phyloP scores from a whole-genome alignment of 30 jellyfish, hydroid and myxozoan species.

The Rhopilema esculentum region DNA sequence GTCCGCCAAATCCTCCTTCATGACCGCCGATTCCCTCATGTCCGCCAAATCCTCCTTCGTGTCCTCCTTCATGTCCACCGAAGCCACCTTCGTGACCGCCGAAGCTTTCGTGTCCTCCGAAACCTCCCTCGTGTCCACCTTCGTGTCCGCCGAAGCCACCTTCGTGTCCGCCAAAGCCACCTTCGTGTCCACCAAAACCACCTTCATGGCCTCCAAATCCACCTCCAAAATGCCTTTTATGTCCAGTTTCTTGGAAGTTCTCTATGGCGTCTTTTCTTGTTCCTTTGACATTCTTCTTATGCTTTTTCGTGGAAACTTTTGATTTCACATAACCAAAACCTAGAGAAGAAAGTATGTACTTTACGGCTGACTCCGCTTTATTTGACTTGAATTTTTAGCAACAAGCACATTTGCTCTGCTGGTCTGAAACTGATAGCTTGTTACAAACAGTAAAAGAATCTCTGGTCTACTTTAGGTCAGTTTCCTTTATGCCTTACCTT shows the following conservation, averaged over 20 bases:
- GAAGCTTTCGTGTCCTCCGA: conserved; percentile 77
- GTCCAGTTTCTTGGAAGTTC: conserved; percentile 25
- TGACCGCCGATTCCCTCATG: conserved; percentile 53
- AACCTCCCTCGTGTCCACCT: conserved; percentile 83
- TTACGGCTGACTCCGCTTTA: not conserved
- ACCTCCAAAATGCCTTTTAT: conserved; percentile 66
- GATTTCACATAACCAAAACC: conserved; percentile 50
- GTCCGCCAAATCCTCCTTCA: conserved; percentile 64
- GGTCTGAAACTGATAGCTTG: no score
- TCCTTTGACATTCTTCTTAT: conserved; percentile 56
- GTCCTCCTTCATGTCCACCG: conserved; percentile 81
- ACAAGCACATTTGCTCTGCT: no score
- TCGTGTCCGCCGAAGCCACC: conserved; percentile 78
- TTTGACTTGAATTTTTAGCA: no score
- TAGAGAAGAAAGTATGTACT: not conserved
- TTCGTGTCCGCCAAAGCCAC: conserved; percentile 83
- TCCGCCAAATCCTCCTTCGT: conserved; percentile 85
- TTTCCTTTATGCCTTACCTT: no score
- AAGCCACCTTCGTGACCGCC: conserved; percentile 82
- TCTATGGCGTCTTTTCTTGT: conserved; percentile 67
- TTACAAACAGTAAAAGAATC: no score
- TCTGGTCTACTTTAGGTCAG: no score
- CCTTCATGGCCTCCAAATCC: conserved; percentile 65
- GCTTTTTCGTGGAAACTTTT: conserved; percentile 10
- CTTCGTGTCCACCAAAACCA: conserved; percentile 55